phyloP scores from a whole-genome alignment of 1,140 invertebrate genomes.

The Bombus confusus region DNA sequence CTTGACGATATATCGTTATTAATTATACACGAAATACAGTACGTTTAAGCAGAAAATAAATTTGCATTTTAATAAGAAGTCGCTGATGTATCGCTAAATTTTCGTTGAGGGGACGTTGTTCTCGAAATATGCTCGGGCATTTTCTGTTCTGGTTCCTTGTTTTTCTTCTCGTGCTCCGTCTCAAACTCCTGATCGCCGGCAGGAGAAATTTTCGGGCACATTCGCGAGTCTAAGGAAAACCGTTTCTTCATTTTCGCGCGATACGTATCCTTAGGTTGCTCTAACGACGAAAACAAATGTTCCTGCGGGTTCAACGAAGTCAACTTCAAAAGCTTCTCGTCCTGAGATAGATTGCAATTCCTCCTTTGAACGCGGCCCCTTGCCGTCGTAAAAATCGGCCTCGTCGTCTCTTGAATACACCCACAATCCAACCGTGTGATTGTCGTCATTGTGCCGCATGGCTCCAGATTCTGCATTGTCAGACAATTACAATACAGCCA shows the following conservation, averaged over 20 bases:
- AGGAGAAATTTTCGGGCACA: conserved; percentile 18
- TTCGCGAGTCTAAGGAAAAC: neutral
- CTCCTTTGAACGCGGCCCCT: conserved; percentile 53
- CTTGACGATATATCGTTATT: neutral
- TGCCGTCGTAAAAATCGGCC: conserved; percentile 65
- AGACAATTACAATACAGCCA: neutral
- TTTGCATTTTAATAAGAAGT: neutral
- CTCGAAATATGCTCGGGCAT: neutral
- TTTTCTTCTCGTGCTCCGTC: conserved; percentile 15
- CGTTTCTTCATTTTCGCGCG: conserved; percentile 5
- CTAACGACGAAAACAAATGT: conserved; percentile 13
- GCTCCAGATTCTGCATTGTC: conserved; percentile 53
- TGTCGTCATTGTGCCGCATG: conserved; percentile 67
- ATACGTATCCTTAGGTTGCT: neutral
- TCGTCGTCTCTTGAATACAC: conserved; percentile 62
- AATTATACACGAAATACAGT: neutral
- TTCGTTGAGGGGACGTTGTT: conserved; percentile 18
- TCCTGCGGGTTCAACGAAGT: conserved; percentile 43
- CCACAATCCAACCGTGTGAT: conserved; percentile 67
- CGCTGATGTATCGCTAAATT: conserved; percentile 47
- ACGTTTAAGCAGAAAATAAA: neutral
- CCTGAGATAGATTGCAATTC: conserved; percentile 42
- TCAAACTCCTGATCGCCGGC: conserved; percentile 11
- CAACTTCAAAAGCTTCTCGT: conserved; percentile 43
- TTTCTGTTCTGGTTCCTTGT: conserved; percentile 13